Base-by-base conservation (phyloP, 2,113 vertebrate species). In the Fulmarus glacialis region DNA sequence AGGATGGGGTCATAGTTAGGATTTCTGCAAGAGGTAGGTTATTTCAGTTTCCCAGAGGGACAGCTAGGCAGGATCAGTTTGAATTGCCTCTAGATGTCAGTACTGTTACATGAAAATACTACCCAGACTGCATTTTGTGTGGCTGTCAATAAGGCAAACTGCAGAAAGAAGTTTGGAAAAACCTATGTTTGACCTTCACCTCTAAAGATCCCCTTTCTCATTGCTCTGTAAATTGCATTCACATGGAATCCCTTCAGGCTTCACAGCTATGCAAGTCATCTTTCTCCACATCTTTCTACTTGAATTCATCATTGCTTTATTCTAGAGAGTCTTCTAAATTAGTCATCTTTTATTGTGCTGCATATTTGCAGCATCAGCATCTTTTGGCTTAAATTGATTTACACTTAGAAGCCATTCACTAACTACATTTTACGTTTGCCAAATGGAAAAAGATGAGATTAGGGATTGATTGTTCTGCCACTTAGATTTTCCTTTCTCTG, bases 51-150 rank as follows among this genome's bases (percentile, higher is more conserved):
- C 70, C 82, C 11, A 6, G 34, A 6, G 58, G 87, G 82, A 52
- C 9, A 38, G 13, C 18, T 56, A 23, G 16, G 32, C 72, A 58
- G 62, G 42, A 53, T 47, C 82, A 23, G 58, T 26, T 40, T n/a
- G 16, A 71, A 15, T 4, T 79, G 73, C 96, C 98, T 3, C 97
- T 98, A 98, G 98, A 91, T 98, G 98, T 96, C 98, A 97, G 93
- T 90, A 91, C 89, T 67, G 82, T 36, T 90, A 94, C 96, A 96
- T 32, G 38, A 93, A 97, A 98, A 93, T 70, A 36, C 48, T 11
- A 6, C 8, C 5, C 53, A 7, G 15, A 8, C 12, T 58, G 53
- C 63, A 90, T 97, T 97, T 98, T 98, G 92, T 98, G 91, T 93
- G 98, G 98, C 96, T 96, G 97, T 89, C 88, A 97, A 95, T 97